Base-by-base conservation (phyloP, 1,140 invertebrate genomes). In the Trichonephila clavata region DNA sequence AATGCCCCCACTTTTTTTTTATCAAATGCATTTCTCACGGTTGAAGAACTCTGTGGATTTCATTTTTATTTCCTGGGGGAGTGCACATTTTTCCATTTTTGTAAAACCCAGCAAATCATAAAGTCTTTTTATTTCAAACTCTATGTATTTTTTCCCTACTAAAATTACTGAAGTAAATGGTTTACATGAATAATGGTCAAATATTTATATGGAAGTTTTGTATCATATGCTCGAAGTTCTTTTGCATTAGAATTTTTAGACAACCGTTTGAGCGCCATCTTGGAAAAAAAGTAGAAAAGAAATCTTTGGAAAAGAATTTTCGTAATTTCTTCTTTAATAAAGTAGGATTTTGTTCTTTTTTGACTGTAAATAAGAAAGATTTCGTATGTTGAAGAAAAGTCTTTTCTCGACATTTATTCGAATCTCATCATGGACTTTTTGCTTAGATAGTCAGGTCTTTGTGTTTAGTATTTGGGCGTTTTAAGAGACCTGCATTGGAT, bases 311-410 rank as follows among this genome's bases (percentile, higher is more conserved):
- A 27, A 27, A 5, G 27, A 77, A 77, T 32, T 77, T 39, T 68
- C 24, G 71, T 77, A 77, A 77, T 77, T 77, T 77, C 32, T 32
- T 32, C 32, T 77, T 39, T 77, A 77, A 77, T 77, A 77, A 77
- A 77, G 71, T 77, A 18, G 71, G 27, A 77, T 77, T 77, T 77
- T 32, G 71, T 32, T 32, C 6, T 32, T 32, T 6, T 77, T 7
- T 39, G 27, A 4, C 6, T 24, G 10, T 4, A 32, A 71, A 71
- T 39, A 71, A 71, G 16, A 0, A 0, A 0, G 5, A 4, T 32
- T 21, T 24, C 27, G 2, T 5, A 0, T 6, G 0, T 18, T 14
- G 71, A 77, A 32, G 16, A 1, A 32, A 77, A 77, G 27, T 27
- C 27, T 32, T 27, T 24, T 77, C 27, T 32, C 18, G n/a, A 24